Evolutionary conservation across 1,140 invertebrate genomes (phyloP).

Genomic region (Drosophila pseudoananassae): DNA sequence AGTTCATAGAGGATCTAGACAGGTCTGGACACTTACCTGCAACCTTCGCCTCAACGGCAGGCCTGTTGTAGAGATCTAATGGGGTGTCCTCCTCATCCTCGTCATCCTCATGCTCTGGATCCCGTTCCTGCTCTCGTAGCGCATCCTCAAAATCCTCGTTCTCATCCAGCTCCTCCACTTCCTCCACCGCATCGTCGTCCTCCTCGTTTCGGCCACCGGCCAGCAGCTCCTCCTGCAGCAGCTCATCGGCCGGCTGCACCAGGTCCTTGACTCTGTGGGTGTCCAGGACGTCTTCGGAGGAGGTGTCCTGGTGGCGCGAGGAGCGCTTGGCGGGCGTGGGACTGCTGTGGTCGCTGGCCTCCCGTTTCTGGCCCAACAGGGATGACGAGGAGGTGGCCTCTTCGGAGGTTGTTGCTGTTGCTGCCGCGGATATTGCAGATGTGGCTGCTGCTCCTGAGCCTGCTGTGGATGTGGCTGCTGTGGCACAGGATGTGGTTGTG

Average conservation of each 20-base stretch:
- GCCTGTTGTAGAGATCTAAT: constrained; percentile 83
- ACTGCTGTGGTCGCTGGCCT: constrained; percentile 73
- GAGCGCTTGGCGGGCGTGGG: constrained; percentile 77
- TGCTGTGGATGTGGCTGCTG: constrained; percentile 25
- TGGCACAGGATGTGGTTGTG: constrained; percentile 30
- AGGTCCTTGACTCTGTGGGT: background rate
- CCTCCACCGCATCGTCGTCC: constrained; percentile 36
- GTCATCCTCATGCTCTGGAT: constrained; percentile 38
- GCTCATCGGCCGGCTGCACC: constrained; percentile 28
- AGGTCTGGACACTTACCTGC: background rate
- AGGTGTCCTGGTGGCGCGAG: constrained; percentile 12
- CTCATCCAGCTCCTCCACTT: constrained; percentile 37
- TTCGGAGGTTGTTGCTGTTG: constrained; percentile 20
- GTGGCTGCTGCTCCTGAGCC: constrained; percentile 16
- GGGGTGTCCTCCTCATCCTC: constrained; percentile 69
- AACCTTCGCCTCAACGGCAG: constrained; percentile 42
- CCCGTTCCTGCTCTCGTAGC: constrained; percentile 16
- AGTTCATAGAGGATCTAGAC: too few species aligned
- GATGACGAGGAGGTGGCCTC: constrained; percentile 27
- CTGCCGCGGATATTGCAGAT: constrained; percentile 4
- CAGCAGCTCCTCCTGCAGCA: constrained; percentile 21
- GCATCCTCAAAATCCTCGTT: constrained; percentile 52
- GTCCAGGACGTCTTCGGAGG: background rate
- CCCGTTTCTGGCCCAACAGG: constrained; percentile 44
- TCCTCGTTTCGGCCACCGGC: constrained; percentile 19